Conservation (phyloP, 2,113 vertebrate genomes). For the Catagonus wagneri region DNA sequence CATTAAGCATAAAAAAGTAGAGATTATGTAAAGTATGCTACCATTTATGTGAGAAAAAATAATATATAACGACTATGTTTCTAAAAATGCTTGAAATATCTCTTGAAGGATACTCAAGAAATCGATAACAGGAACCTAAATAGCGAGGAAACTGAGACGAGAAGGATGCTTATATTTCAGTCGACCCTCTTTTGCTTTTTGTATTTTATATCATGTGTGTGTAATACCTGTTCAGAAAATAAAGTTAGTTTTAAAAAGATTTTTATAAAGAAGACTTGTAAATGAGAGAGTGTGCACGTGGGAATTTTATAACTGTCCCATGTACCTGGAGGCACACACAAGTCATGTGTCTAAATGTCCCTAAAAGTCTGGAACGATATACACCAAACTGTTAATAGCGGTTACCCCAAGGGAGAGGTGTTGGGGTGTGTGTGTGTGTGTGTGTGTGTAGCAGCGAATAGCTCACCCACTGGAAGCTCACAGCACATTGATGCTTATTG, state of each 20-base stretch:
- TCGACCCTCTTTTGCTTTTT: background rate
- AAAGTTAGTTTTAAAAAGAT: background rate
- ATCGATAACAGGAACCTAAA: background rate
- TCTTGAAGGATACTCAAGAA: background rate
- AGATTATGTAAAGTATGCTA: background rate
- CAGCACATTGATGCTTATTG: background rate
- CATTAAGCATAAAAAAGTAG: background rate
- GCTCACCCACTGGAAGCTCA: background rate
- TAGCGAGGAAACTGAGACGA: background rate
- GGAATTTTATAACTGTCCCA: background rate
- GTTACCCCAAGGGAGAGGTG: background rate
- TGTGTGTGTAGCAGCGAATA: rapidly evolving
- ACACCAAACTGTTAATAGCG: background rate
- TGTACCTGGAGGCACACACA: background rate
- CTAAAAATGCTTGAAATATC: background rate
- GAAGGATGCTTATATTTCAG: background rate
- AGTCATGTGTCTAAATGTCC: background rate
- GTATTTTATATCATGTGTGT: background rate
- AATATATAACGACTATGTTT: background rate
- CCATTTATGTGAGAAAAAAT: conserved; percentile 12
- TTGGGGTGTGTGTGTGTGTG: background rate
- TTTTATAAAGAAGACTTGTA: background rate
- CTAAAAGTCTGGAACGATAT: background rate
- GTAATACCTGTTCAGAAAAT: background rate
- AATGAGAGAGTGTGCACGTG: background rate